Evolutionary conservation across 2,113 vertebrate species (phyloP), one percentile per base, ranked within the genome.

Genomic region (Pterocles gutturalis): DNA sequence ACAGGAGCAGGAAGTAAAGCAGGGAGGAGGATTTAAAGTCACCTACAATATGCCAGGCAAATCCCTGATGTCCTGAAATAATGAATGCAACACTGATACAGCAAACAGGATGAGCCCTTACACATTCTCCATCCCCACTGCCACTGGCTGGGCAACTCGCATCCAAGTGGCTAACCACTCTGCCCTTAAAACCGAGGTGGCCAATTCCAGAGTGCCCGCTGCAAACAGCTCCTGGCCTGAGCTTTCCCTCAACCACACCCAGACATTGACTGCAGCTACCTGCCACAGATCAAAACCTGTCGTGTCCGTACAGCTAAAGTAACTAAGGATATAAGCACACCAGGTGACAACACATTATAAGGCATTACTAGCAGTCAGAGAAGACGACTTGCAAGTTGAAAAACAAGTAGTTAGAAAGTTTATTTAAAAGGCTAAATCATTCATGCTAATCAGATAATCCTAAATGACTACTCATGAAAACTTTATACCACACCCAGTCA

Each of bases 391-490:
- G 9, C 19, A 71, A 38, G 7, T 19, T 31, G 20, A 20, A 70
- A 75, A 93, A 29, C 28, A 77, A 64, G 48, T 36, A 72, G 28
- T 22, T 65, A 69, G 11, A 31, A 88, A 77, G 25, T 72, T 91
- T 53, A 82, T 60, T 69, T 79, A 83, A 93, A 77, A 78, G 46
- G 25, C 87, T 26, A 60, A 90, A 65, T 34, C 49, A 66, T 8
- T 78, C 62, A 38, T 11, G 7, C 46, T 66, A 66, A 83, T 66
- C 26, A 69, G 29, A 64, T 29, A 67, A 62, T 73, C n/a, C 64
- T 48, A 69, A 82, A 80, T 2, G 10, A 55, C 33, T 45, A 24
- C 11, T 72, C 25, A 60, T 33, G 11, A 51, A 77, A 93, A 51
- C 31, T 43, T 77, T 48, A 46, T 70, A 43, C 9, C 24, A 19